A percentile compares a stretch with the other conserved stretches of the same genome.
phyloP scores from a whole-genome alignment of 1,140 invertebrate species.

The Anastrepha obliqua region DNA sequence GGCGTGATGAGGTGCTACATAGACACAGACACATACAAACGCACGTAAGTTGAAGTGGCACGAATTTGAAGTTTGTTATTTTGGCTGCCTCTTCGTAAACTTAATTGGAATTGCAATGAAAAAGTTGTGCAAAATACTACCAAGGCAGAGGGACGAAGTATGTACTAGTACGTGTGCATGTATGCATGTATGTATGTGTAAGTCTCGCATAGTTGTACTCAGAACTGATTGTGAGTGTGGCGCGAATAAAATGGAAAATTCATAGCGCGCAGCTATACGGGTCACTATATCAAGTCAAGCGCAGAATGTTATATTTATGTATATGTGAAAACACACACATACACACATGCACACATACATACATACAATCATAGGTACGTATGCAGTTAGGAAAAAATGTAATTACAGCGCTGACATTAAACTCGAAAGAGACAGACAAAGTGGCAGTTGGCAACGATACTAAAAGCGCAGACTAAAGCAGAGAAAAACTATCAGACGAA shows the following conservation, averaged over 20 bases:
- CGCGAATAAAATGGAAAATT: not conserved
- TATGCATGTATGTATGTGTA: too few relatives aligned
- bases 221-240: not conserved
- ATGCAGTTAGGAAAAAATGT: conserved; percentile 17
- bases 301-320: not conserved
- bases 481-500: not conserved
- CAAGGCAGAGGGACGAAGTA: not conserved
- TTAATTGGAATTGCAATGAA: conserved; percentile 29
- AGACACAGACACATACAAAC: too few relatives aligned
- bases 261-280: conserved; percentile 11
- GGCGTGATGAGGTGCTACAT: not conserved
- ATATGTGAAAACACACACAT: not conserved
- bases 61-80: conserved; percentile 21
- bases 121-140: not conserved
- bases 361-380: not conserved
- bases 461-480: too few relatives aligned
- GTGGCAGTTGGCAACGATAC: conserved; percentile 25
- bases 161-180: not conserved
- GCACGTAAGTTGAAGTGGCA: conserved; percentile 12
- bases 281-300: conserved; percentile 50
- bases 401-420: conserved; percentile 51
- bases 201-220: not conserved
- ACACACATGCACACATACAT: not conserved
- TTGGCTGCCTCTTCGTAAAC: not conserved
- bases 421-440: conserved; percentile 42